Conservation (phyloP, 2,113 vertebrate species). For the Sorex araneus region DNA sequence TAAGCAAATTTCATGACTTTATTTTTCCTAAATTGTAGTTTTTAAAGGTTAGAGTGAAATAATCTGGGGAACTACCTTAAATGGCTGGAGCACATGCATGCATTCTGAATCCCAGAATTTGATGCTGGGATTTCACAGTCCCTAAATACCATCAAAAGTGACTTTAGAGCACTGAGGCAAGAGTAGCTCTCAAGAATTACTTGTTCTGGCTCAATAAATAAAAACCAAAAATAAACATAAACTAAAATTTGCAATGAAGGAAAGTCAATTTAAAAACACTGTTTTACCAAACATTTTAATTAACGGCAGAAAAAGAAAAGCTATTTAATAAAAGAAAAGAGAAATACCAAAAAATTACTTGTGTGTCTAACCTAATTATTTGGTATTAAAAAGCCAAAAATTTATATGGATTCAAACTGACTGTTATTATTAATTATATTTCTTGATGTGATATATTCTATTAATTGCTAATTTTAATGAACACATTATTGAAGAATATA, state of each 20-base stretch:
- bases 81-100: too few species aligned
- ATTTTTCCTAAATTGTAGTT: too few species aligned
- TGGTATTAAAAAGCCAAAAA: not conserved
- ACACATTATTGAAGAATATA: not conserved
- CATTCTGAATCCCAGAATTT: too few species aligned
- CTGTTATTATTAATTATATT: not conserved
- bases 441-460: not conserved
- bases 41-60: too few species aligned
- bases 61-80: too few species aligned
- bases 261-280: not conserved
- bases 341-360: not conserved
- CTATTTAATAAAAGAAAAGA: not conserved
- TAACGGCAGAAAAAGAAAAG: not conserved
- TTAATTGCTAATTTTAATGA: not conserved
- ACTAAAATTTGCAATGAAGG: not conserved
- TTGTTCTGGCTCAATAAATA: too few species aligned
- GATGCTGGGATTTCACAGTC: too few species aligned
- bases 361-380: not conserved
- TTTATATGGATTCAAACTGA: not conserved
- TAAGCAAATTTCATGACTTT: too few species aligned
- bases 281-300: slow-evolving; percentile 6
- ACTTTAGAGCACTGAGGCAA: too few species aligned
- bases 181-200: too few species aligned
- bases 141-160: too few species aligned
- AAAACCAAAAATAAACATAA: too few species aligned